Percentiles rank a stretch among this genome's conserved stretches.
Evolutionary conservation across 2,888 invertebrate species (phyloP).

Genomic region (Halictus quadricinctus): DNA sequence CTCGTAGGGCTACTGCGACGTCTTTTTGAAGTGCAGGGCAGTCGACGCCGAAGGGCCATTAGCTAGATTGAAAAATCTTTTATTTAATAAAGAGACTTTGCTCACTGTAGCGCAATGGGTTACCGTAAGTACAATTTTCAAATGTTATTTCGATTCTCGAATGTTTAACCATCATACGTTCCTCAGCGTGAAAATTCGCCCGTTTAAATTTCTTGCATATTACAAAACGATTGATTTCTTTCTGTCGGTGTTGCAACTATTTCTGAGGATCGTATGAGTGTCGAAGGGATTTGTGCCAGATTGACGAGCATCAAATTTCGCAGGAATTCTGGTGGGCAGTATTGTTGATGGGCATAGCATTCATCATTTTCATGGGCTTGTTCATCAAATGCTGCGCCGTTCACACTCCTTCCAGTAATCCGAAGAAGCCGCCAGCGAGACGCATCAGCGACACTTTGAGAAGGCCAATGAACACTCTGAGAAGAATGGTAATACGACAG

Average conservation of each 20-base stretch:
- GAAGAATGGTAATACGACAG: slow-evolving; percentile 88
- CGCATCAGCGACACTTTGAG: slow-evolving; percentile 95
- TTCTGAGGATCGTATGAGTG: not conserved
- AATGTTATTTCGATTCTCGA: not conserved
- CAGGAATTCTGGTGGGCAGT: slow-evolving; percentile 98
- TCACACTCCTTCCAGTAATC: slow-evolving; percentile 99
- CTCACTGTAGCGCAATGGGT: slow-evolving; percentile 96
- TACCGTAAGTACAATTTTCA: slow-evolving; percentile 84
- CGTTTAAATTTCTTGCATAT: not conserved
- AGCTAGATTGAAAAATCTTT: slow-evolving; percentile 96
- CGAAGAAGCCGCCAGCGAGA: slow-evolving; percentile 97
- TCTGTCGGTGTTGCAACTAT: not conserved
- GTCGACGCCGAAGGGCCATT: slow-evolving; percentile 99
- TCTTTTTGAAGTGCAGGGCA: slow-evolving; percentile 98
- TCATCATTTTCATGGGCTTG: slow-evolving; percentile 97
- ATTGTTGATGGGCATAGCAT: slow-evolving; percentile 93
- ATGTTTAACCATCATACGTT: too few relatives aligned
- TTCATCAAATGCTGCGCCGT: slow-evolving; percentile 99
- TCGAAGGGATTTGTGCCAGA: not conserved
- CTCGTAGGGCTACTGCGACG: slow-evolving; percentile 97
- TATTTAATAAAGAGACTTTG: slow-evolving; percentile 95
- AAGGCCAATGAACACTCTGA: slow-evolving; percentile 94
- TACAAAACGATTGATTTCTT: not conserved
- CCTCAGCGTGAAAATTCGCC: too few relatives aligned
- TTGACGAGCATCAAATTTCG: slow-evolving; percentile 54